These are phyloP conservation scores for Neostethus bicornis DNA, from an alignment of 2,797 vertebrate genomes.

Conservation along the genomic window DNA sequence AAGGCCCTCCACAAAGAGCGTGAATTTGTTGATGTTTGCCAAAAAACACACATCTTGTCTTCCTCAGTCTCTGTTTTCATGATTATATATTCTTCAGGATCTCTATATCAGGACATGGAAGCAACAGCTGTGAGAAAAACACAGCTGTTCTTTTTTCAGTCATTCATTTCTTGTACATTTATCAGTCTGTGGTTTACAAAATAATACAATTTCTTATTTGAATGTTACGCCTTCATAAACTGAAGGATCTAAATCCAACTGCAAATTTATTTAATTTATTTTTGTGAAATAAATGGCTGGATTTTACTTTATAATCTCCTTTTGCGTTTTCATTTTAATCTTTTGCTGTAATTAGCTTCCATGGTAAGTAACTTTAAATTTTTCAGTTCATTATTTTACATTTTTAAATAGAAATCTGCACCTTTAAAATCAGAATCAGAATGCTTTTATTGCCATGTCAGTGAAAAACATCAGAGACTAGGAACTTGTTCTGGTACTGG, in stretches of 20 bases:
- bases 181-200: slow-evolving; percentile 21
- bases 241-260: slow-evolving; percentile 23
- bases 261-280: slow-evolving; percentile 19
- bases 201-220: slow-evolving; percentile 13
- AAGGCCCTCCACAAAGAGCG: slow-evolving; percentile 58
- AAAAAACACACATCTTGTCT: slow-evolving; percentile 47
- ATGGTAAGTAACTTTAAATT: slow-evolving; percentile 7
- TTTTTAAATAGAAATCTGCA: no score
- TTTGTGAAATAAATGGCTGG: slow-evolving; percentile 23
- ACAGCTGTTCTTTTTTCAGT: slow-evolving; percentile 44
- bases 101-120: slow-evolving; percentile 41
- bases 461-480: no score
- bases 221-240: slow-evolving; percentile 27
- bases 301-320: slow-evolving; percentile 26
- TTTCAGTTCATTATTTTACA: slow-evolving; percentile 13
- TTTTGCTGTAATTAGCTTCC: slow-evolving; percentile 13
- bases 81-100: slow-evolving; percentile 37
- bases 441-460: no score
- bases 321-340: slow-evolving; percentile 1
- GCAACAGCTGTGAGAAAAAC: slow-evolving; percentile 31
- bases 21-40: slow-evolving; percentile 69
- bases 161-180: slow-evolving; percentile 40
- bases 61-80: slow-evolving; percentile 42
- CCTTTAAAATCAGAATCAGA: no score
- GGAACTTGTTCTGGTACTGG: no score